Base-by-base conservation (phyloP, 1,140 invertebrate genomes). In the Micrasema longulum region DNA sequence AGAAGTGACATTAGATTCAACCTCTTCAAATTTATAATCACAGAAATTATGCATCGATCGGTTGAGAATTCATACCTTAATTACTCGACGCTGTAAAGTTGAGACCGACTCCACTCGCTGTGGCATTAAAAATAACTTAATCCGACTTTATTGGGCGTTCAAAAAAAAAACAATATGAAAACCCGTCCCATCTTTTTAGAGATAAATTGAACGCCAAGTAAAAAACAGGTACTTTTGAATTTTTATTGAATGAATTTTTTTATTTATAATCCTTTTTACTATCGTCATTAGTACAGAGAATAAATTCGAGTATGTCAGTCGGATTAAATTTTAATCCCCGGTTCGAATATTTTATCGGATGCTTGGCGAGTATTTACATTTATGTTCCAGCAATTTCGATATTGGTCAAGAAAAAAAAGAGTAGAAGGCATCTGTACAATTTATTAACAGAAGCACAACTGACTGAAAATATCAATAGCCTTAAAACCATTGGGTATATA, bases 41-140 rank as follows among this genome's bases (percentile, higher is more conserved):
- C 55, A 60, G 31, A 60, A 60, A 60, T 60, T 60, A 60, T 60
- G 55, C 31, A 14, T 60, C 16, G 16, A 60, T 60, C 35, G 12
- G 55, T 38, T 11, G 1, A 48, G 16, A 64, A 64, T 47, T 31
- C 26, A 23, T 31, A 26, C 60, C 60, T 64, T 64, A 64, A 64
- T 64, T 64, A 64, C 23, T 20, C 41, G 23, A 45, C 20, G 14
- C 60, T 64, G 47, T 64, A 48, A 64, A 64, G 60, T 38, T 22
- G 22, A 45, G 60, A 64, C 23, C 41, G 11, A 23, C 45, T 47
- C 60, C 23, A 64, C 41, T 64, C 60, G 22, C 43, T 47, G 26
- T 22, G 26, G 22, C 20, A 47, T 64, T 64, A 64, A 64, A 47
- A 64, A 20, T 14, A 38, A 16, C 55, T 60, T 64, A 64, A 64